These are phyloP conservation scores for Sciurus vulgaris DNA, from an alignment of 2,797 vertebrate species.

Conservation along the genomic window DNA sequence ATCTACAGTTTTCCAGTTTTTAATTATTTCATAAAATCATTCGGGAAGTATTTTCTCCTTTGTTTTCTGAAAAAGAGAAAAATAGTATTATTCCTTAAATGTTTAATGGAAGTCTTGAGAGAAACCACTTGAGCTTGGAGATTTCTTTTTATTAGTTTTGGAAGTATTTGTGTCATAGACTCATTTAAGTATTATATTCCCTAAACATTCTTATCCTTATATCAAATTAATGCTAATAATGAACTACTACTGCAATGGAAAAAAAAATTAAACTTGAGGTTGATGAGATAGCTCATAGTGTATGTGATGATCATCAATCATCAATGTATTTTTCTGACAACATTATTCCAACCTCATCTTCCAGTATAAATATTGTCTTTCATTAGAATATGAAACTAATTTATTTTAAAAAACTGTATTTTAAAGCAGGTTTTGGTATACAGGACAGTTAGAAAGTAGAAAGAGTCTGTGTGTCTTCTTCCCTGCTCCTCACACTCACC, in stretches of 20 bases:
- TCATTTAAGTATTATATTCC: neutral
- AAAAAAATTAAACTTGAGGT: neutral
- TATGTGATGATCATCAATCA: neutral
- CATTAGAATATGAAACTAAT: neutral
- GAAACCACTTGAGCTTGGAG: neutral
- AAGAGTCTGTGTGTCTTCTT: neutral
- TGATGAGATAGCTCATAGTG: neutral
- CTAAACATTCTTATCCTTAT: neutral
- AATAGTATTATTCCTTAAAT: neutral
- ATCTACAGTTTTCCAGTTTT: neutral
- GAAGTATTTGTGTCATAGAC: neutral
- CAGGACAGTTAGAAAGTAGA: neutral
- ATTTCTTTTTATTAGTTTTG: neutral
- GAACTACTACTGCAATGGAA: neutral
- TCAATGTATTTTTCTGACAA: neutral
- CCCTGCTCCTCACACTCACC: no score
- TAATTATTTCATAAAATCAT: neutral
- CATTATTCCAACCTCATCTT: neutral
- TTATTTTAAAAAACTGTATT: neutral
- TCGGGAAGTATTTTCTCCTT: neutral
- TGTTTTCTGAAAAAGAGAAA: neutral
- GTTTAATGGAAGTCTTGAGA: neutral
- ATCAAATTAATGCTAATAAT: neutral
- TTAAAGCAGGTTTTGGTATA: neutral
- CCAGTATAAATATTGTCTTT: neutral